Evolutionary conservation across 2,888 invertebrate species (phyloP).

Genomic region (Sceliomorpha sp.): DNA sequence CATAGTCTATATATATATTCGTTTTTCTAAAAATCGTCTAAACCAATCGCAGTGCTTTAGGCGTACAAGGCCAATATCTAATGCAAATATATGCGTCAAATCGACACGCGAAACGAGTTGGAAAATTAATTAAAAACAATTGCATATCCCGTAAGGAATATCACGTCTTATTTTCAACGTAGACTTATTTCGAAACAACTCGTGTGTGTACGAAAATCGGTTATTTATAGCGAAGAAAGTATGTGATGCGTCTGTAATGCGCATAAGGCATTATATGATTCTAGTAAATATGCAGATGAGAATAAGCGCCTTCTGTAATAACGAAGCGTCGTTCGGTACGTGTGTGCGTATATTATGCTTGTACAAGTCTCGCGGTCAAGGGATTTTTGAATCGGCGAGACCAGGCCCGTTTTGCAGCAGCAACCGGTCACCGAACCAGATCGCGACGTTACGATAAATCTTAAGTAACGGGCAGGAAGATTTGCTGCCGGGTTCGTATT

Average conservation of each 20-base stretch:
- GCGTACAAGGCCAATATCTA: no score
- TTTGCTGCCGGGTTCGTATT: constrained; percentile 73
- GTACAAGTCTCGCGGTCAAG: constrained; percentile 42
- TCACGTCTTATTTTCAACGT: not conserved
- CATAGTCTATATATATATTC: no score
- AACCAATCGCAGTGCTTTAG: no score
- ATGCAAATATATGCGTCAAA: no score
- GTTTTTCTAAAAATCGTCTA: no score
- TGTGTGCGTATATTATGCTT: constrained; percentile 21
- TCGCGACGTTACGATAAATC: constrained; percentile 75
- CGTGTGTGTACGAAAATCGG: not conserved
- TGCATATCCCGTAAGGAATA: not conserved
- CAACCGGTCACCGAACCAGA: constrained; percentile 67
- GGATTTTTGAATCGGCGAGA: constrained; percentile 52
- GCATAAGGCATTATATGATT: constrained; percentile 50
- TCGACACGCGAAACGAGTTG: no score
- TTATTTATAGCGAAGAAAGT: constrained; percentile 7
- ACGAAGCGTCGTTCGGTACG: constrained; percentile 8
- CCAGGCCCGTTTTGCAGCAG: constrained; percentile 50
- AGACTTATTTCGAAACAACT: not conserved
- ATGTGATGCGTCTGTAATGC: constrained; percentile 12
- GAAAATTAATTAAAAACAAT: no score
- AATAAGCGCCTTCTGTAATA: constrained; percentile 46
- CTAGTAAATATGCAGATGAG: constrained; percentile 52
- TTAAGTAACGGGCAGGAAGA: constrained; percentile 69